Percentiles rank a stretch among this genome's conserved stretches.
Evolutionary conservation across 2,888 invertebrate species (phyloP).

Genomic region (Tanypteryx hageni): DNA sequence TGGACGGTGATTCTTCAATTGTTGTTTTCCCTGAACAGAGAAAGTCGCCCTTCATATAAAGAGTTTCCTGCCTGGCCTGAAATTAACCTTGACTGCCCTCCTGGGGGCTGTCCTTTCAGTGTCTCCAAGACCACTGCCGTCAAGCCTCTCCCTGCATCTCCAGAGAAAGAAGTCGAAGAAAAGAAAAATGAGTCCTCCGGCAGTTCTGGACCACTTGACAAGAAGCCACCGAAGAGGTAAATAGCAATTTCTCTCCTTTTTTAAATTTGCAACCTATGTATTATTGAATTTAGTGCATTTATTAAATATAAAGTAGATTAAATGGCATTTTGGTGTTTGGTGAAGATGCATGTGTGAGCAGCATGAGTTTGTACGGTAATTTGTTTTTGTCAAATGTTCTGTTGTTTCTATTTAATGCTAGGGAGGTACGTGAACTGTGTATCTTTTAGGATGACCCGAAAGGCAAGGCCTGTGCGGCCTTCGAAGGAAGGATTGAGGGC

Average conservation of each 20-base stretch:
- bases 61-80: constrained; percentile 82
- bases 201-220: constrained; percentile 49
- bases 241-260: neutral
- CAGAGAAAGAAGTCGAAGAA: constrained; percentile 70
- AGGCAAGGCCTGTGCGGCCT: constrained; percentile 73
- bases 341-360: neutral
- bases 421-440: constrained; percentile 62
- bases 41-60: constrained; percentile 80
- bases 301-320: neutral
- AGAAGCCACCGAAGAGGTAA: constrained; percentile 47
- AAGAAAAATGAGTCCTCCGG: constrained; percentile 69
- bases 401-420: constrained; percentile 60
- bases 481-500: constrained; percentile 66
- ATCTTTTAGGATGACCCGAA: constrained; percentile 78
- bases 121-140: constrained; percentile 70
- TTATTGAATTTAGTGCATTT: neutral
- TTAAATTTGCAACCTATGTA: neutral
- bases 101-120: constrained; percentile 75
- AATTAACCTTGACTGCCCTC: constrained; percentile 75
- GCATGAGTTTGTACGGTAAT: constrained; percentile 12
- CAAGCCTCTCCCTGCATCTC: constrained; percentile 34
- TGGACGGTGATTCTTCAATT: neutral
- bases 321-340: neutral
- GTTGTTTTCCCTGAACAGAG: constrained; percentile 71
- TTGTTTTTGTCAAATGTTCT: constrained; percentile 38